These are phyloP conservation scores for Lucilia sericata DNA, from an alignment of 1,140 invertebrate genomes.

Conservation along the genomic window DNA sequence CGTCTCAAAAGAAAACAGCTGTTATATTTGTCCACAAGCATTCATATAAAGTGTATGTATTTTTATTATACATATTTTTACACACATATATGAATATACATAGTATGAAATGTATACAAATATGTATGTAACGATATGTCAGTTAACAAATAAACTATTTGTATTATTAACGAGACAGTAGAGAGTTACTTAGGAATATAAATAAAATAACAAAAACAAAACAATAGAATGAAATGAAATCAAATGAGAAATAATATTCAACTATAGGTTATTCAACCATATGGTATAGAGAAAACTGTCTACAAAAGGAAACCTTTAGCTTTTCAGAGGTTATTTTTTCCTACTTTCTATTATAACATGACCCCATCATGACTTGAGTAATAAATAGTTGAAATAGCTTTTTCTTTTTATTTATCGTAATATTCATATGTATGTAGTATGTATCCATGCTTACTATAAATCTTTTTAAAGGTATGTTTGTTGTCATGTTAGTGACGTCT, in stretches of 20 bases:
- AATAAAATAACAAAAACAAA: background rate
- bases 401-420: background rate
- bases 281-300: conserved; percentile 1
- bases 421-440: no score
- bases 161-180: conserved; percentile 24
- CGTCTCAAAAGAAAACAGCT: no score
- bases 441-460: no score
- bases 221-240: background rate
- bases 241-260: background rate
- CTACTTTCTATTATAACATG: background rate
- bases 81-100: no score
- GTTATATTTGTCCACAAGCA: no score
- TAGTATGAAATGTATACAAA: background rate
- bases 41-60: no score
- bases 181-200: background rate
- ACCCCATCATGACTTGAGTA: background rate
- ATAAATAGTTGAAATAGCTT: background rate
- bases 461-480: no score
- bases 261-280: background rate
- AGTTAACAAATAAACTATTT: background rate
- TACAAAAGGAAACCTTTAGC: background rate
- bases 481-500: no score
- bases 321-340: background rate
- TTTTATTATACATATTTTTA: no score
- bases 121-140: background rate